A percentile compares a stretch with the other conserved stretches of the same genome.
Conservation (phyloP, 37 sponge, comb jelly and placozoan species). For the Bolinopsis microptera region DNA sequence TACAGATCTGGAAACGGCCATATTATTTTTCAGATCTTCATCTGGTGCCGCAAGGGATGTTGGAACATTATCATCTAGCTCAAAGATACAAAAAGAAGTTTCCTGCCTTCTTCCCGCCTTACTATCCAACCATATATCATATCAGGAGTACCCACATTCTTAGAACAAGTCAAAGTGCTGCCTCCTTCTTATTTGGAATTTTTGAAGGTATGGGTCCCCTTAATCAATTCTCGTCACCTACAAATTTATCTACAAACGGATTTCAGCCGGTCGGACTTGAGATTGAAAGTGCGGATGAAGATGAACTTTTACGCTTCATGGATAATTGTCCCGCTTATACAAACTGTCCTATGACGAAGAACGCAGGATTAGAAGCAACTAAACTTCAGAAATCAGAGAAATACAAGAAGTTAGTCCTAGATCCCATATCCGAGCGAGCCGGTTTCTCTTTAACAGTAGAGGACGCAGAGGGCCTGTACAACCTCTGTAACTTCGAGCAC, state of each 20-base stretch:
- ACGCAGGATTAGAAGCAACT: neutral
- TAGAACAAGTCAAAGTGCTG: neutral
- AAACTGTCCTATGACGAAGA: neutral
- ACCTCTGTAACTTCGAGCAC: neutral
- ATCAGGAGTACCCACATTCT: neutral
- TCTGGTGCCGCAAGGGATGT: constrained; percentile 7
- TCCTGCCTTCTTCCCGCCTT: neutral
- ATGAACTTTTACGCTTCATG: neutral
- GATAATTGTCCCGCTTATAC: neutral
- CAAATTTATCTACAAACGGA: neutral
- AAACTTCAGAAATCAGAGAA: neutral
- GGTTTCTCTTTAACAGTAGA: neutral
- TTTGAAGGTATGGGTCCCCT: neutral
- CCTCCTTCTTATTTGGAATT: neutral
- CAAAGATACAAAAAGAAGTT: constrained; percentile 8
- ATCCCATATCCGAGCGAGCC: neutral
- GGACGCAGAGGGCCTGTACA: neutral
- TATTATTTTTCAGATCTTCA: neutral
- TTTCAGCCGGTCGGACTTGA: neutral
- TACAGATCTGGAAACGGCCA: neutral
- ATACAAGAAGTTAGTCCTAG: neutral
- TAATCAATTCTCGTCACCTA: neutral
- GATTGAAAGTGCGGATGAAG: neutral
- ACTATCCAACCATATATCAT: neutral
- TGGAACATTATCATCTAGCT: constrained; percentile 13